Evolutionary conservation across 1,140 invertebrate species (phyloP), one percentile per base, ranked within the genome.

Genomic region (Conus betulinus): DNA sequence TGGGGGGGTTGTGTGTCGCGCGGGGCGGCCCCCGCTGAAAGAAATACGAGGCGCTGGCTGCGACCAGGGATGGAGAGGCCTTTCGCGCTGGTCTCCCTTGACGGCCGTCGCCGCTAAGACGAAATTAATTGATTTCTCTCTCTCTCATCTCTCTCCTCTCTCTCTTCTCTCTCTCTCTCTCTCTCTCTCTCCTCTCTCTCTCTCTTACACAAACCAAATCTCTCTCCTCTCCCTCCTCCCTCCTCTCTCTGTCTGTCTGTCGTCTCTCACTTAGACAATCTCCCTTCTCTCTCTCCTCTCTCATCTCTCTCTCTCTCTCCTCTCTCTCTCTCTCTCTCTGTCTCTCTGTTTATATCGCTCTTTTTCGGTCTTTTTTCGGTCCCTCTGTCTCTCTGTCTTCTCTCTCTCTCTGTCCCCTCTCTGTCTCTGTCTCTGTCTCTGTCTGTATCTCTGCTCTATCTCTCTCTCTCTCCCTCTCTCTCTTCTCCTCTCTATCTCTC

Each of bases 121-220:
- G 52, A 83, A 83, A 57, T 83, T 83, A 83, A 83, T 83, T 83
- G 81, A 83, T 83, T 83, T 83, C 81, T 17, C 76, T 51, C 25
- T 23, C 13, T 23, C 25, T 15, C 27, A 39, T n/a, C 67, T n/a
- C 15, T 20, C 20, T n/a, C 8, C 23, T 78, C n/a, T 78, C 23
- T 78, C 23, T 78, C n/a, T 78, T n/a, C 67, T n/a, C 15, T 20
- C 20, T n/a, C 8, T 78, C 23, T 78, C n/a, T 78, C 23, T 78
- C 23, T 78, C n/a, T 78, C 23, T 78, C 20, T n/a, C 20, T 74
- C 13, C 25, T 74, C 57, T 60, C 8, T 60, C 57, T 60, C 8
- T 60, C 57, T 60, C 57, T 60, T 39, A 39, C 0, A 39, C 39
- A 39, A 39, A 3, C 39, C 0, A 3, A 39, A 39, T 39, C 39